Evolutionary conservation across 2,888 invertebrate species (phyloP).

Genomic region (Scaptomyza polygonia): DNA sequence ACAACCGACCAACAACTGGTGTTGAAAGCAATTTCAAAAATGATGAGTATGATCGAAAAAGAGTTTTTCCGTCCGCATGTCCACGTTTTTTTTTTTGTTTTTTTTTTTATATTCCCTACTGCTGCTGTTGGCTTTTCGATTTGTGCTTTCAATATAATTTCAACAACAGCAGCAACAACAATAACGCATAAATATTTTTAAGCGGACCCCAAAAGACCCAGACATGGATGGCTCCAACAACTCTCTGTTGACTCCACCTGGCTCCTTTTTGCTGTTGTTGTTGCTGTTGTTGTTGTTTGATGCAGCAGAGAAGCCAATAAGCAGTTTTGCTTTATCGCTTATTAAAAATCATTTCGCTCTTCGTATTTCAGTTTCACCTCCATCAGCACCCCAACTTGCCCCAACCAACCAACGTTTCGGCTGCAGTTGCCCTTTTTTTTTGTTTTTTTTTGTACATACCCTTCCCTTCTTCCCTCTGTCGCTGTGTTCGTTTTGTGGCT

Average conservation of each 20-base stretch:
- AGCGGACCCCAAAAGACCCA: constrained; percentile 13
- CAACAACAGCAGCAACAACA: constrained; percentile 16
- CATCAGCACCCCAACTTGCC: constrained; percentile 34
- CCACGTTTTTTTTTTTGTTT: too few species aligned
- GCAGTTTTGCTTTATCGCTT: constrained; percentile 83
- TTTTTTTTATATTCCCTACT: constrained; percentile 13
- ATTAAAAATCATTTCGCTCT: constrained; percentile 83
- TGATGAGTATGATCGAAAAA: constrained; percentile 83
- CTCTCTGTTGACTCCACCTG: constrained; percentile 47
- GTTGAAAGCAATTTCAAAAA: constrained; percentile 84
- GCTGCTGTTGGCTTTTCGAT: constrained; percentile 70
- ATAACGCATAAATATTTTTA: constrained; percentile 62
- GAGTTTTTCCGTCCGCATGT: constrained; percentile 41
- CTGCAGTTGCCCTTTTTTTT: constrained; percentile 16
- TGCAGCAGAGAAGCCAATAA: constrained; percentile 71
- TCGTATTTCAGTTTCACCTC: constrained; percentile 78
- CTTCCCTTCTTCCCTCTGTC: constrained; percentile 18
- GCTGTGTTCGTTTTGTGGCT: constrained; percentile 43
- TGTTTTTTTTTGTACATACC: too few species aligned
- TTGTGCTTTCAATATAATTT: constrained; percentile 74
- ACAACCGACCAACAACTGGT: constrained; percentile 67
- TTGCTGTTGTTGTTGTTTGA: background rate
- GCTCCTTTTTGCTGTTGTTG: constrained; percentile 32
- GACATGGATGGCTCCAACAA: constrained; percentile 9
- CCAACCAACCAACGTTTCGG: constrained; percentile 7